Evolutionary conservation across 2,888 invertebrate species (phyloP).

Genomic region (Shargacucullia verbasci): DNA sequence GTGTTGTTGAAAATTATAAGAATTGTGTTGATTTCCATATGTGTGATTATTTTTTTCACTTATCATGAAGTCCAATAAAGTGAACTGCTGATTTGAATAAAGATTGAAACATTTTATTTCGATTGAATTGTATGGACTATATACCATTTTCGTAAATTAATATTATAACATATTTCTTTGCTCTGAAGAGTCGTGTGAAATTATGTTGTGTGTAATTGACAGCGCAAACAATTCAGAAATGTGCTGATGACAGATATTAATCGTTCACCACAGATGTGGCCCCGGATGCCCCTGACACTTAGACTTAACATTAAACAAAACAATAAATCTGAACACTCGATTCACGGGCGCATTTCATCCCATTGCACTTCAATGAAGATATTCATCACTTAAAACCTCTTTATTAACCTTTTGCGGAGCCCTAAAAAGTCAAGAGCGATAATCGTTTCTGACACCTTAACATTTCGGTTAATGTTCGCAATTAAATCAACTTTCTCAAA

Average conservation of each 20-base stretch:
- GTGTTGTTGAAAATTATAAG: conserved; percentile 31
- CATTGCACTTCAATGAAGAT: conserved; percentile 47
- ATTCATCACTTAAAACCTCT: conserved; percentile 49
- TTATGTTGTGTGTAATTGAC: conserved; percentile 18
- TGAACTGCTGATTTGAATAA: not conserved
- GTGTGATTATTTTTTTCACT: not conserved
- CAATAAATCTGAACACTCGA: conserved; percentile 36
- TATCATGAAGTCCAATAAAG: no score
- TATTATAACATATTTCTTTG: no score
- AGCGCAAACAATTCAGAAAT: conserved; percentile 34
- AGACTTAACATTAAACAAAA: conserved; percentile 48
- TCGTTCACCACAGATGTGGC: conserved; percentile 41
- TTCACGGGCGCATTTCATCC: conserved; percentile 43
- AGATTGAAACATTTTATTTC: no score
- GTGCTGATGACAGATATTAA: conserved; percentile 45
- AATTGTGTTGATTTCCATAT: conserved; percentile 20
- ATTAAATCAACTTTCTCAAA: conserved; percentile 61
- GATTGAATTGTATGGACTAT: no score
- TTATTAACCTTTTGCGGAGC: conserved; percentile 50
- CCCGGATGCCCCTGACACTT: conserved; percentile 51
- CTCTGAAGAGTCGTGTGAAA: conserved; percentile 7
- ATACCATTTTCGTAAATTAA: no score
- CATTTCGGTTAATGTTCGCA: conserved; percentile 58
- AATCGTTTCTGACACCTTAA: conserved; percentile 55
- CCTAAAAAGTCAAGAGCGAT: conserved; percentile 44